A percentile compares a stretch with the other conserved stretches of the same genome.
Evolutionary conservation across 2,888 invertebrate genomes (phyloP).

Genomic region (Cephus spinipes): DNA sequence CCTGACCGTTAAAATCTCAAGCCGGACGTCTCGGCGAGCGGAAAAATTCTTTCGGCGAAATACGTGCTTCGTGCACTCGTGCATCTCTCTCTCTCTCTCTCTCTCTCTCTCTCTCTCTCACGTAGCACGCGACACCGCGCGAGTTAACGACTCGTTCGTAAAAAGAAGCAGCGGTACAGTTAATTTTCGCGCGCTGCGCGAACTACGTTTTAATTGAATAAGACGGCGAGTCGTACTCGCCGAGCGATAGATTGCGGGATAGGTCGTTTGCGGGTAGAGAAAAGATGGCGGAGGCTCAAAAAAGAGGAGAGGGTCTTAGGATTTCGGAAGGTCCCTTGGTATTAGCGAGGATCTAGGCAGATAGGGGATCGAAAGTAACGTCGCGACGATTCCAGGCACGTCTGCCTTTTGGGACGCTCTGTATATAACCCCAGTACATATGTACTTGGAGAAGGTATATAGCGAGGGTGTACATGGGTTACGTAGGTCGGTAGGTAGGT

Average conservation of each 20-base stretch:
- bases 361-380: slow-evolving; percentile 24
- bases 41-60: background rate
- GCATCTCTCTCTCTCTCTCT: too few species aligned
- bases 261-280: background rate
- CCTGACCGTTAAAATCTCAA: slow-evolving; percentile 1
- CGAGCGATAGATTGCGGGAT: background rate
- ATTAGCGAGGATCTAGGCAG: slow-evolving; percentile 8
- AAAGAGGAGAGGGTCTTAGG: background rate
- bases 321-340: background rate
- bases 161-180: background rate
- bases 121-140: background rate
- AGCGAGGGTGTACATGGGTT: background rate
- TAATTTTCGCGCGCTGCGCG: background rate
- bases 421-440: slow-evolving; percentile 32
- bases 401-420: slow-evolving; percentile 61
- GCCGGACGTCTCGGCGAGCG: background rate
- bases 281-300: background rate
- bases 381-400: slow-evolving; percentile 60
- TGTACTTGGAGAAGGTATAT: slow-evolving; percentile 25
- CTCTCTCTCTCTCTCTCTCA: background rate
- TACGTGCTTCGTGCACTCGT: background rate
- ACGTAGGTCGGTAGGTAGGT: slow-evolving; percentile 11
- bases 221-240: background rate
- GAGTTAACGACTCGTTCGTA: background rate
- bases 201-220: background rate